Percentiles rank a stretch among this genome's conserved stretches.
Conservation (phyloP, 1,140 invertebrate species). For the Ditylenchus dipsaci region DNA sequence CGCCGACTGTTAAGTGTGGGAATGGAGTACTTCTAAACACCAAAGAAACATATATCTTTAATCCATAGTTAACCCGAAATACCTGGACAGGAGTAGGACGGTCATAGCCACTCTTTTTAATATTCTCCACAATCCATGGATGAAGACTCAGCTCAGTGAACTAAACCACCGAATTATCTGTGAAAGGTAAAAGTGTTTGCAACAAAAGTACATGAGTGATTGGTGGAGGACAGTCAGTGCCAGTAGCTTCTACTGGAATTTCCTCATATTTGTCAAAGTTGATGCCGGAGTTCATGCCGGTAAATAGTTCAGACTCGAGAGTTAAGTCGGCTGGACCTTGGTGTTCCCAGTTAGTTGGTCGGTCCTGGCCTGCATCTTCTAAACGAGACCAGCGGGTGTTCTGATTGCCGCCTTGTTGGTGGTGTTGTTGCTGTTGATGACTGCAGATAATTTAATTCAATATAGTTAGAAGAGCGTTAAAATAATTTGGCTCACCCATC, state of each 20-base stretch:
- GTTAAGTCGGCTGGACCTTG: conserved; percentile 39
- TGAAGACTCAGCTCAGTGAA: conserved; percentile 49
- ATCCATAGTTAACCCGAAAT: not conserved
- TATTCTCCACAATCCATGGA: conserved; percentile 56
- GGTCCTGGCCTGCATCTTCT: not conserved
- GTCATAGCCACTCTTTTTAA: conserved; percentile 55
- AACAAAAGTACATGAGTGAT: conserved; percentile 63
- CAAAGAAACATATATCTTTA: not conserved
- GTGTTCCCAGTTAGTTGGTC: conserved; percentile 30
- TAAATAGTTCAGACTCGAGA: conserved; percentile 48
- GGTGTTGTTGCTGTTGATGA: too few relatives aligned
- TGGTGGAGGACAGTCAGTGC: conserved; percentile 79
- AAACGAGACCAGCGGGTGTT: not conserved
- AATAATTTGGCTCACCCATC: not conserved
- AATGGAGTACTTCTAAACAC: conserved; percentile 77
- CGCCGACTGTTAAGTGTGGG: conserved; percentile 80
- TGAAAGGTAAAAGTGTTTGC: not conserved
- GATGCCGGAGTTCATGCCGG: conserved; percentile 70
- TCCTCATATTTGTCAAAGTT: conserved; percentile 99
- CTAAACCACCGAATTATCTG: conserved; percentile 27
- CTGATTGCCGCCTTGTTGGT: not conserved
- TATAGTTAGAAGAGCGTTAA: not conserved
- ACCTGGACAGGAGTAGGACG: conserved; percentile 54
- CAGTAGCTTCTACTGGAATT: conserved; percentile 97
- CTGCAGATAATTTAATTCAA: too few relatives aligned